Evolutionary conservation across 2,113 vertebrate species (phyloP), one percentile per base, ranked within the genome.

Genomic region (Oncorhynchus nerka): DNA sequence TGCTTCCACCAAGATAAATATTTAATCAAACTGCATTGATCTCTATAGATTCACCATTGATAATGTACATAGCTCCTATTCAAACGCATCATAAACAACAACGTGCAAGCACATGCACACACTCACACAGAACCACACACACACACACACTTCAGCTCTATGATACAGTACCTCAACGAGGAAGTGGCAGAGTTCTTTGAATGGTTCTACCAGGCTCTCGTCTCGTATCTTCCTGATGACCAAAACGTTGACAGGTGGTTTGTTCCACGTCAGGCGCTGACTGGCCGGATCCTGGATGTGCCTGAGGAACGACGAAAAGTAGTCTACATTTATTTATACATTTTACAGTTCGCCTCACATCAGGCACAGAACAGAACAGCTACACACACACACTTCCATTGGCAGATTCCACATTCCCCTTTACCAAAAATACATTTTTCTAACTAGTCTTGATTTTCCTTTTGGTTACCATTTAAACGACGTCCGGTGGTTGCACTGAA

Each of bases 221-320:
- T 95, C 94, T 67, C 92, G 59, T 68, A 95, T 93, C 83, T 95
- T 95, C 79, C 92, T 91, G 78, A 95, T 94, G 75, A 95, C 89
- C 0, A 95, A 89, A 1, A 95, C 92, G 0, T 94, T 94, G 62
- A 92, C 88, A 0, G 94, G 94, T 30, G 94, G 92, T 73, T 94
- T 94, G 74, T 89, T 94, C 94, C 94, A 95, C 68, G 93, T 94
- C 77, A 95, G 90, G 28, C 93, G 85, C 87, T 95, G 94, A 78
- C 94, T 95, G 68, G 93, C 92, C 1, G 94, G 94, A 78, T 95
- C 94, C 82, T 95, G 94, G 77, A 95, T 95, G 79, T 94, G 94
- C 94, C 94, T 95, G 83, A 1, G 4, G 20, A 69, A 69, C 70
- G 62, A 84, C 1, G 19, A 45, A 45, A 45, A 45, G 9, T 12